A percentile compares a stretch with the other conserved stretches of the same genome.
phyloP scores from a whole-genome alignment of 1,140 invertebrate genomes.

The Rhysida immarginata region DNA sequence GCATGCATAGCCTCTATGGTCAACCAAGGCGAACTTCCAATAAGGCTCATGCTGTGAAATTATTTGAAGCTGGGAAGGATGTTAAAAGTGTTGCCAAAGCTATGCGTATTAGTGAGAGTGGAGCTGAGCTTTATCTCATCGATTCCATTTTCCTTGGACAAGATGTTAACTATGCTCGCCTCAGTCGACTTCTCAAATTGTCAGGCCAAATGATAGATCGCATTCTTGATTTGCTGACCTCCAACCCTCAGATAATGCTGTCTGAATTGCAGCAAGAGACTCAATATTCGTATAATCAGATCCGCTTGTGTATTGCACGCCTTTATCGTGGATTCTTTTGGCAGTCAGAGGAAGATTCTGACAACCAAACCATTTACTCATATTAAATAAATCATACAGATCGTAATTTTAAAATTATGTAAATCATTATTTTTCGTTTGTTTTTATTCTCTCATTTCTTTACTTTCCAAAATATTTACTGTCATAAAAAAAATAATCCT shows the following conservation, averaged over 20 bases:
- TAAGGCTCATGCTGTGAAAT: background rate
- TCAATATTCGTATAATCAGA: conserved; percentile 3
- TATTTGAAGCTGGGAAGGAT: background rate
- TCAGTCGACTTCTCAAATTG: background rate
- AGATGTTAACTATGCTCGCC: background rate
- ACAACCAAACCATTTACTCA: too few species aligned
- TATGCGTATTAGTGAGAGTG: background rate
- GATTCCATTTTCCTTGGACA: conserved; percentile 5
- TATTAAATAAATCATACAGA: too few species aligned
- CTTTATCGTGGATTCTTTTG: background rate
- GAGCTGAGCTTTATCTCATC: conserved; percentile 2
- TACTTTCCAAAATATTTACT: too few species aligned
- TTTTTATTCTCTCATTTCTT: too few species aligned
- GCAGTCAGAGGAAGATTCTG: background rate
- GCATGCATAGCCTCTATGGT: conserved; percentile 1
- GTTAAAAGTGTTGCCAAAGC: background rate
- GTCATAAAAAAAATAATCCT: too few species aligned
- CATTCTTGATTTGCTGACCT: background rate
- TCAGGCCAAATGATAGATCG: background rate
- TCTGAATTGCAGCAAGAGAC: conserved; percentile 1
- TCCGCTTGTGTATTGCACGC: conserved; percentile 2
- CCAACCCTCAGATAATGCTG: background rate
- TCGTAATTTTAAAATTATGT: too few species aligned
- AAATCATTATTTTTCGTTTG: too few species aligned
- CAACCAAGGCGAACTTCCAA: conserved; percentile 4